These are phyloP conservation scores for Lerista edwardsae DNA, from an alignment of 2,797 vertebrate species.

Conservation along the genomic window DNA sequence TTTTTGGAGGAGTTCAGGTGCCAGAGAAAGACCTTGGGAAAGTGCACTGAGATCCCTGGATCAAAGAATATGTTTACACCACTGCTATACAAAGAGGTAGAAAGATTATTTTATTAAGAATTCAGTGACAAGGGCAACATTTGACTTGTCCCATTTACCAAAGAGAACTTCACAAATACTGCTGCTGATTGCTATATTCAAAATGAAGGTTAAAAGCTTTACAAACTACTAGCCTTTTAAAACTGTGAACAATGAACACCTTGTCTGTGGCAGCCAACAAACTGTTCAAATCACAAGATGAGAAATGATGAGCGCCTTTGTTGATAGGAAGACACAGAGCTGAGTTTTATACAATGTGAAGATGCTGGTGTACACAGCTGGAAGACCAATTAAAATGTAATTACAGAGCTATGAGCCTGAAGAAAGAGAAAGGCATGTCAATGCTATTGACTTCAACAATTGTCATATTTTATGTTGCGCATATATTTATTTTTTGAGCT, in stretches of 20 bases:
- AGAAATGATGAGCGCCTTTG: background rate
- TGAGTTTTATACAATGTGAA: constrained; percentile 1
- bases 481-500: background rate
- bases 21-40: background rate
- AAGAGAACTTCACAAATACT: background rate
- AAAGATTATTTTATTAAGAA: background rate
- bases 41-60: background rate
- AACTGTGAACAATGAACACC: background rate
- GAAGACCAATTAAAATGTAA: constrained; percentile 14
- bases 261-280: background rate
- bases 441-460: background rate
- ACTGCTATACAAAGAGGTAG: background rate
- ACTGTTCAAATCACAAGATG: background rate
- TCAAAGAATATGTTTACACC: background rate
- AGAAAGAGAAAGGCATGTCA: background rate
- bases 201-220: background rate
- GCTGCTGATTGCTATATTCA: background rate
- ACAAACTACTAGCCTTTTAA: background rate
- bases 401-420: background rate
- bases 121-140: background rate
- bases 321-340: background rate
- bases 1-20: background rate
- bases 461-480: background rate
- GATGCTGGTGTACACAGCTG: background rate
- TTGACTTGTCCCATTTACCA: background rate